Conservation (phyloP, 92 coral and sea anemone species). For the Parazoanthus atlanticus region DNA sequence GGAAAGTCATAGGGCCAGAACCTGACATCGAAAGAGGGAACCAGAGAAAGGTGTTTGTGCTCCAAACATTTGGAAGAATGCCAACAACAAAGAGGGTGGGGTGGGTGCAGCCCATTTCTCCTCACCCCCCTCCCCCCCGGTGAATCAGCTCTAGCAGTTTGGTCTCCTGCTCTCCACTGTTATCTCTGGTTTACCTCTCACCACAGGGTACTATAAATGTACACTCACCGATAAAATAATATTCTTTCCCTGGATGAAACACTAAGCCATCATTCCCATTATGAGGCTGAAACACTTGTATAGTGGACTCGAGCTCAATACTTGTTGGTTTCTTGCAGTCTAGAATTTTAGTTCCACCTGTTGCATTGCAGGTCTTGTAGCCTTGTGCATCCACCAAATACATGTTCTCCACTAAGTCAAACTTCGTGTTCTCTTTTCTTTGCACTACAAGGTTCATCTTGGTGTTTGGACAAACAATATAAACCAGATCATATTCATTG, state of each 20-base stretch:
- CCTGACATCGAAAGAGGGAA: too few species aligned
- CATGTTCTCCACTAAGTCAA: constrained; percentile 20
- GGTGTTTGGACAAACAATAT: constrained; percentile 15
- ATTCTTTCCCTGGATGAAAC: constrained; percentile 62
- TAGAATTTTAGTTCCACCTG: background rate
- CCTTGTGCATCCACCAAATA: constrained; percentile 30
- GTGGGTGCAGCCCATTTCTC: background rate
- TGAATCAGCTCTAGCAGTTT: background rate
- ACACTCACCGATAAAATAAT: constrained; percentile 81
- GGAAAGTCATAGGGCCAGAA: too few species aligned
- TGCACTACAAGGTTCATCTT: constrained; percentile 24
- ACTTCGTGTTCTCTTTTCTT: background rate
- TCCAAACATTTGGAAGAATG: too few species aligned
- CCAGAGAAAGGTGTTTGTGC: too few species aligned
- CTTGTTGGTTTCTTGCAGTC: constrained; percentile 10
- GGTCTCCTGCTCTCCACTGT: background rate
- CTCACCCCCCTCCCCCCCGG: background rate
- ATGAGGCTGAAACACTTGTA: constrained; percentile 60
- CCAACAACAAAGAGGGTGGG: too few species aligned
- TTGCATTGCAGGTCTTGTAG: constrained; percentile 32
- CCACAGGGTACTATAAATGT: background rate
- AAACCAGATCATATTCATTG: background rate
- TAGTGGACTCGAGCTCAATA: constrained; percentile 24
- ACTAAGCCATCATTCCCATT: constrained; percentile 55
- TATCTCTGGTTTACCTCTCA: background rate